Evolutionary conservation across 1,140 invertebrate species (phyloP).

Genomic region (Pogonognathellus flavescens): DNA sequence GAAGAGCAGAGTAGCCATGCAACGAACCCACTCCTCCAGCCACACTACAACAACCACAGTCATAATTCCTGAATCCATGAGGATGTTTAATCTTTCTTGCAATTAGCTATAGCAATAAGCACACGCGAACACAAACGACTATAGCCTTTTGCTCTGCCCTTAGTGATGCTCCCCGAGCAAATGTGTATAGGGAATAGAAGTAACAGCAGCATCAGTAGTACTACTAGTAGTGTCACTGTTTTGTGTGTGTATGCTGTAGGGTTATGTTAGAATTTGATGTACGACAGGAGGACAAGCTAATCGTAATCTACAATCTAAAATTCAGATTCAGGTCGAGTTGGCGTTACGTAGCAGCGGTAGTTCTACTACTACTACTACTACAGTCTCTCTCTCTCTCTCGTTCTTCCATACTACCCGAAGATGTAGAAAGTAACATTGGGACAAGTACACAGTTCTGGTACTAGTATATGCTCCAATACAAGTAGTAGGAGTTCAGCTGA

Average conservation of each 20-base stretch:
- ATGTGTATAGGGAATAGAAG: conserved; percentile 4
- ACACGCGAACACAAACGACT: neutral
- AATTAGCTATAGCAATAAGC: conserved; percentile 21
- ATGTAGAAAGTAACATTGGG: no score
- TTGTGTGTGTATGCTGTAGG: conserved; percentile 27
- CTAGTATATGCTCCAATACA: no score
- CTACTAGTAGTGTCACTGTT: conserved; percentile 13
- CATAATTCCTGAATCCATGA: conserved; percentile 40
- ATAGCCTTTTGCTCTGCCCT: neutral
- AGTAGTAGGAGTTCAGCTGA: conserved; percentile 39
- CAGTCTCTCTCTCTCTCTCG: no score
- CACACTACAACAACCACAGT: conserved; percentile 29
- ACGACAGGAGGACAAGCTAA: conserved; percentile 47
- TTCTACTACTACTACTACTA: no score
- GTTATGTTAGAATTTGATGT: conserved; percentile 49
- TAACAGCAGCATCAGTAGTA: neutral
- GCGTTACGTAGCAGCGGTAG: neutral
- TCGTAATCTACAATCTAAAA: conserved; percentile 50
- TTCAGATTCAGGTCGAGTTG: conserved; percentile 49
- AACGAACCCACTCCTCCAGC: conserved; percentile 5
- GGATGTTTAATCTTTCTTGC: conserved; percentile 40
- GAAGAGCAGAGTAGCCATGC: neutral
- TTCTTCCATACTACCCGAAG: no score
- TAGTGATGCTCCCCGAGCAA: neutral
- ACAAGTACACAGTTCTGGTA: no score